A percentile compares a stretch with the other conserved stretches of the same genome.
Evolutionary conservation across 2,797 vertebrate species (phyloP).

Genomic region (Gambelia wislizenii): DNA sequence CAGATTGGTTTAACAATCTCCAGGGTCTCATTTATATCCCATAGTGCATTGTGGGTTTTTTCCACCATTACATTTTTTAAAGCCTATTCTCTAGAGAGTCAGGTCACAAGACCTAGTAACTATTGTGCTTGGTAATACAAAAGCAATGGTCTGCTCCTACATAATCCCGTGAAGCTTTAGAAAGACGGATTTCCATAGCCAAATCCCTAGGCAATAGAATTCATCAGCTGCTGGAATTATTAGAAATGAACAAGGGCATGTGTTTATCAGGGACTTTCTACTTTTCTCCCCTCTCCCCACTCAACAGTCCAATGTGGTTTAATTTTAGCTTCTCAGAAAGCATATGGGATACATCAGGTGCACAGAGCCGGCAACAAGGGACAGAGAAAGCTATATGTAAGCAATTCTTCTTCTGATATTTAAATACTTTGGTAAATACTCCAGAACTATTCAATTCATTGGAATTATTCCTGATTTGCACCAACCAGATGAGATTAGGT

Average conservation of each 20-base stretch:
- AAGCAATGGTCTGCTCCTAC: constrained; percentile 62
- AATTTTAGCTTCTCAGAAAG: constrained; percentile 54
- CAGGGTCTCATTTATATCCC: constrained; percentile 73
- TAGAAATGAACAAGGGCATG: constrained; percentile 67
- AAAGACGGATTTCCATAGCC: constrained; percentile 71
- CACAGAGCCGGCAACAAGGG: constrained; percentile 33
- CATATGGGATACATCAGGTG: neutral
- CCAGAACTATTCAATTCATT: neutral
- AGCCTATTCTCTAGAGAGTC: constrained; percentile 70
- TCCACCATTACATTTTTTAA: constrained; percentile 77
- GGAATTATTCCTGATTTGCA: neutral
- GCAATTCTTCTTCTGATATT: constrained; percentile 14
- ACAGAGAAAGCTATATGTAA: neutral
- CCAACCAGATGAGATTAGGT: neutral
- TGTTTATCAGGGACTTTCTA: constrained; percentile 61
- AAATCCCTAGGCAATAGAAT: constrained; percentile 72
- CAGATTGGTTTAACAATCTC: constrained; percentile 77
- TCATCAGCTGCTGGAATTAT: constrained; percentile 67
- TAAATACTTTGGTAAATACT: constrained; percentile 15
- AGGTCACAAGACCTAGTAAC: constrained; percentile 67
- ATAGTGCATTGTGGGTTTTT: constrained; percentile 54
- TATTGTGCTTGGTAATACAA: constrained; percentile 76
- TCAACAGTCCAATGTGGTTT: constrained; percentile 49
- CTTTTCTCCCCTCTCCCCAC: neutral
- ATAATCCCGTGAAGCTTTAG: constrained; percentile 71